Evolutionary conservation across 2,888 invertebrate species (phyloP), one percentile per base, ranked within the genome.

Genomic region (Thymelicus lineola): DNA sequence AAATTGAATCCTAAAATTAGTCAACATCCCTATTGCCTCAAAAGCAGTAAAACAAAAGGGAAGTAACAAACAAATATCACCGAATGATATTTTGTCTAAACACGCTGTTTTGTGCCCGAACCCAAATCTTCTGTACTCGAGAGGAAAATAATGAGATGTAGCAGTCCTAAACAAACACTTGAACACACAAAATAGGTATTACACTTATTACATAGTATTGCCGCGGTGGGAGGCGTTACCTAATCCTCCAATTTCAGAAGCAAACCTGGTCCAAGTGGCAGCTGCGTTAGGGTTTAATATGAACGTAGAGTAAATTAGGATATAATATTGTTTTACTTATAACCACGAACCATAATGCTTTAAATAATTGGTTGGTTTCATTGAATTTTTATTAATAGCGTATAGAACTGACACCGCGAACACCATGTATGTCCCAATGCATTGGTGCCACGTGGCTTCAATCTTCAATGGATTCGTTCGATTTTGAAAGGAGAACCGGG

Each of bases 151-250:
- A 77, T 74, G 73, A 72, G 73, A 70, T 57, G 67, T 67, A 63
- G 36, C 64, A 71, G 75, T 77, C 79, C 80, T 79, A 77, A 77
- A 76, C 70, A 80, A 80, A 80, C 77, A 80, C 76, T 75, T 73
- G 63, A 72, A 75, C 74, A 74, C 71, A 74, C 75, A 62, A 72
- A 70, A 72, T 76, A 72, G 74, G 76, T 73, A 74, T 79, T 75
- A 79, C 75, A 75, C 72, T 77, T 79, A 77, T 78, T 77, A 77
- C 75, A 75, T 74, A 68, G 70, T 70, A 70, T 69, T 55, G 68
- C 62, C 69, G 62, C 72, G 61, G 72, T 67, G 72, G 71, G 73
- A 74, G 71, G 10, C 66, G 73, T 69, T 73, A 76, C 75, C 75
- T 74, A 78, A 77, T 77, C 77, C 74, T 66, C 72, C 75, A 74